These are phyloP conservation scores for Ornithoptera priamus DNA, from an alignment of 2,888 invertebrate genomes.

Conservation along the genomic window DNA sequence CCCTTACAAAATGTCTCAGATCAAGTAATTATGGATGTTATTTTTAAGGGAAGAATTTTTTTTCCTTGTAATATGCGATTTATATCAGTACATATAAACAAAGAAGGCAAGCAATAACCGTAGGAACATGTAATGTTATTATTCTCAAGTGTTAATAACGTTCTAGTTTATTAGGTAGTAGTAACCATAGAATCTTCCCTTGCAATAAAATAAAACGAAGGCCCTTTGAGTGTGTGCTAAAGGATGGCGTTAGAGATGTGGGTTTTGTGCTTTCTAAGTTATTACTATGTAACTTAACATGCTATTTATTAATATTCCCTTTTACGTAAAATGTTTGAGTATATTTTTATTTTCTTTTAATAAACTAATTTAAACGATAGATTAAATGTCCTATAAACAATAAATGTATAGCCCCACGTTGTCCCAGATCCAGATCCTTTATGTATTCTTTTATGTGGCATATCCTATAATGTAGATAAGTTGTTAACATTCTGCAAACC, in stretches of 20 bases:
- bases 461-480: too few species aligned
- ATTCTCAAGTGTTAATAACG: constrained; percentile 17
- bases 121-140: neutral
- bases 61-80: neutral
- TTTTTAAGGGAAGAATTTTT: neutral
- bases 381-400: too few species aligned
- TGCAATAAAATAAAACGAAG: constrained; percentile 59
- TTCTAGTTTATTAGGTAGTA: constrained; percentile 29
- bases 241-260: constrained; percentile 48
- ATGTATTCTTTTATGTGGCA: too few species aligned
- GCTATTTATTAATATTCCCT: too few species aligned
- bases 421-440: too few species aligned
- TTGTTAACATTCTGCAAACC: too few species aligned
- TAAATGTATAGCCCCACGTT: too few species aligned
- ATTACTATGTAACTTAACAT: too few species aligned
- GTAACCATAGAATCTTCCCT: constrained; percentile 31
- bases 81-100: neutral
- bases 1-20: neutral
- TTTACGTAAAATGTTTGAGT: too few species aligned
- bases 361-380: too few species aligned
- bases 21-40: neutral
- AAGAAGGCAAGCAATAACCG: neutral
- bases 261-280: constrained; percentile 29
- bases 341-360: too few species aligned
- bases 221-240: constrained; percentile 39